Conservation (phyloP, 1,140 invertebrate genomes). For the Bombyx mandarina region DNA sequence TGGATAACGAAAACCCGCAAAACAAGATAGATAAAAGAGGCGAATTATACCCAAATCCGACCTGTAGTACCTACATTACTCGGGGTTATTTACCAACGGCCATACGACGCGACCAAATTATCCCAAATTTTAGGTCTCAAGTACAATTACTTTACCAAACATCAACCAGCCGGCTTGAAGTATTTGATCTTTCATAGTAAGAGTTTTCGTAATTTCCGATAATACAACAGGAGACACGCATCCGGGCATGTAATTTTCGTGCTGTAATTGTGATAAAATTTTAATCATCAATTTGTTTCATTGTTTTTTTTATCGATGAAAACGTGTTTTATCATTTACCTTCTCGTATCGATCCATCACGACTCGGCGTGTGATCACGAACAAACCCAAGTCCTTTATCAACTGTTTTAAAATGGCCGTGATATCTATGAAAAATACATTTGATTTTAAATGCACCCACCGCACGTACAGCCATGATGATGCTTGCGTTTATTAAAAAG, state of each 20-base stretch:
- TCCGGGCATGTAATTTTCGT: constrained; percentile 41
- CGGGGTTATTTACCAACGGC: no score
- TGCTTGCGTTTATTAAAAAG: no score
- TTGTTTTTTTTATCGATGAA: background rate
- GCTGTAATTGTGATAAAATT: constrained; percentile 17
- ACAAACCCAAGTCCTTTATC: constrained; percentile 46
- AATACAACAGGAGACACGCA: constrained; percentile 42
- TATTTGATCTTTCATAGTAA: constrained; percentile 42
- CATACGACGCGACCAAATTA: background rate
- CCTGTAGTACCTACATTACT: no score
- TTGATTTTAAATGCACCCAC: no score
- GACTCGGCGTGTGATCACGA: constrained; percentile 48
- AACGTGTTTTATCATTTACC: constrained; percentile 20
- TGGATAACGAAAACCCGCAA: no score
- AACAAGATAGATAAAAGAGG: no score
- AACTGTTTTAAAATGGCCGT: constrained; percentile 20
- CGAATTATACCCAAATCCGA: no score
- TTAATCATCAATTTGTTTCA: background rate
- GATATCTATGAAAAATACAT: no score
- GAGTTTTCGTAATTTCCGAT: constrained; percentile 43
- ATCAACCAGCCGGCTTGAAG: constrained; percentile 52
- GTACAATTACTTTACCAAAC: constrained; percentile 34
- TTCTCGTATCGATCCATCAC: constrained; percentile 57
- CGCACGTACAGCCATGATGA: no score
- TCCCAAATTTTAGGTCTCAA: background rate